Base-by-base conservation (phyloP, 2,888 invertebrate species). In the Sinodicranocentrus sp. region DNA sequence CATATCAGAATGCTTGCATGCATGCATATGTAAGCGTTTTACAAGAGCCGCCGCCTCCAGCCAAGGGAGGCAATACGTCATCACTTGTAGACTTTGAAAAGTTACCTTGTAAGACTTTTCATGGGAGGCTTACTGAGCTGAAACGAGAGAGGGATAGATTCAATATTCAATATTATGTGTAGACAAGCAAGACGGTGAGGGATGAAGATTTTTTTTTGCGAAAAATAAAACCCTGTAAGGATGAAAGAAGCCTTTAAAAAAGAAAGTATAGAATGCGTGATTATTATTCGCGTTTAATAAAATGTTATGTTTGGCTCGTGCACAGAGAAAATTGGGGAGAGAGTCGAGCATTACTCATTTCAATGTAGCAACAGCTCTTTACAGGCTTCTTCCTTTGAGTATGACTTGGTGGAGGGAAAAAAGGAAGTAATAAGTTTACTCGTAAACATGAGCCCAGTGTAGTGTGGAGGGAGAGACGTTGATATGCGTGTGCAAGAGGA, bases 281-380 rank as follows among this genome's bases (percentile, higher is more conserved):
- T 67, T 65, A 54, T 67, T 65, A 65, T 76, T 76, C 54, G 54
- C 76, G 67, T 76, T 76, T 76, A 76, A 76, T 67, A 76, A 76
- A 48, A 48, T 26, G 26, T 23, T 15, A 15, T 23, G 61, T 15
- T 76, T 76, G 76, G 54, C 76, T 52, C 67, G 19, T 44, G 76
- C 73, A 61, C 21, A 57, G 8, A 21, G 43, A 63, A 33, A 1
- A 57, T 57, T 8, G 39, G 6, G 39, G 6, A 39, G 39, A 25
- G 52, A 52, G 52, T 17, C 6, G 57, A 23, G 65, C 75, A 75
- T 75, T 52, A 63, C 28, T 65, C 75, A 75, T 75, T 28, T 75
- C 75, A 63, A 75, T 63, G 63, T 48, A 52, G 57, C 2, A 52
- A 8, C 52, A 52, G 44, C n/a, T n/a, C n/a, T n/a, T n/a, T n/a